Base-by-base conservation (phyloP, 2,113 vertebrate genomes). In the Saiga tatarica region DNA sequence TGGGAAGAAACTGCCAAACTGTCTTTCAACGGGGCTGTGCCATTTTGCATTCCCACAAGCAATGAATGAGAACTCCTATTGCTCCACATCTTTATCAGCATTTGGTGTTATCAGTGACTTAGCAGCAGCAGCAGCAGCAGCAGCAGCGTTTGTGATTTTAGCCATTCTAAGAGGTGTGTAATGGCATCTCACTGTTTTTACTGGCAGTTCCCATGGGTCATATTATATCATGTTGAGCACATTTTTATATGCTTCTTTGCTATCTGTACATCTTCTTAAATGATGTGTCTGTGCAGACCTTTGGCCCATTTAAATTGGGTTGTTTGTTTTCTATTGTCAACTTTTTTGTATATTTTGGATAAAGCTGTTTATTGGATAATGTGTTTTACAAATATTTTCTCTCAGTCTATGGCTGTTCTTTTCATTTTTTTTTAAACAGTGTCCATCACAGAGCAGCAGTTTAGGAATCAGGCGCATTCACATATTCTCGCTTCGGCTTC, bases 321-420 rank as follows among this genome's bases (percentile, higher is more conserved):
- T 55, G 15, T 79, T 95, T 91, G 15, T 79, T 95, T 91, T 71
- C 47, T 67, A 71, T 19, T 76, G 39, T 59, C 57, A 76, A 78
- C 25, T 79, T 53, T 42, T 94, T 82, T 83, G 25, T n/a, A 36
- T 74, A 33, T 87, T 79, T 95, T 60, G n/a, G 47, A 33, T 59
- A n/a, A 67, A 92, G 26, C 36, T 13, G 12, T 95, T 39, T 30
- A 85, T 50, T 79, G 28, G 26, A 45, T 79, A 39, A 39, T 42
- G 26, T 71, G 53, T 95, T 83, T 88, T 82, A 30, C n/a, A 96
- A 87, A 53, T 57, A 30, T 74, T 88, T 96, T 93, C 52, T 92
- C 53, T 59, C 25, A 42, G 28, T 53, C 21, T 67, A 28, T 47
- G 52, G 30, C 62, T 92, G 95, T 26, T 84, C 76, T 57, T 87